Base-by-base conservation (phyloP, 2,888 invertebrate genomes). In the Saturnia japonica region DNA sequence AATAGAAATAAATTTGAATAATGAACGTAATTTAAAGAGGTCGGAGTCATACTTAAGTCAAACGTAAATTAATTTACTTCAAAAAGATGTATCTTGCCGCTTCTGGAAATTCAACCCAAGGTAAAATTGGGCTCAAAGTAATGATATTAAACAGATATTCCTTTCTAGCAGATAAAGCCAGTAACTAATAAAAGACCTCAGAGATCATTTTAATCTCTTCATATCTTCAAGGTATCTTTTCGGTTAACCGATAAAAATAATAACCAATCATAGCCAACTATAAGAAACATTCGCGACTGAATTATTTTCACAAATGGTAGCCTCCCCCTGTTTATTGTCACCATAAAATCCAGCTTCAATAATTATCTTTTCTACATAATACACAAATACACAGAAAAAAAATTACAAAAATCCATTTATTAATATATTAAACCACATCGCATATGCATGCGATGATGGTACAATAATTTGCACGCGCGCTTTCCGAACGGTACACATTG, bases 351-450 rank as follows among this genome's bases (percentile, higher is more conserved):
- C 64, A 47, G 47, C 16, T 14, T 22, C 64, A 51, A 34, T 51
- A 66, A 54, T 47, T 42, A 42, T 19, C 45, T 28, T 0, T 57
- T 25, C 34, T 40, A 40, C 40, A 12, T 70, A 42, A n/a, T 64
- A 66, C 72, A 72, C 68, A 75, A 75, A 72, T 72, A 74, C 72
- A 77, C 78, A 76, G 19, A 19, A 19, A 22, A 81, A 78, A 83
- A 82, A 78, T 79, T 82, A 79, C 73, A 74, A 77, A 83, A 80
- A 81, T 82, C 82, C 75, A 81, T 85, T 87, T 92, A 93, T 93
- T 93, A 93, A 93, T 92, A 89, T 90, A 88, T 93, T 93, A 93
- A 93, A 92, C 91, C 91, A 93, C 88, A 90, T 91, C 91, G 89
- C 91, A 92, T 90, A 91, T 91, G 91, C 89, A 89, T 82, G 83